Conservation (phyloP, 2,113 vertebrate species). For the Ochotona curzoniae region DNA sequence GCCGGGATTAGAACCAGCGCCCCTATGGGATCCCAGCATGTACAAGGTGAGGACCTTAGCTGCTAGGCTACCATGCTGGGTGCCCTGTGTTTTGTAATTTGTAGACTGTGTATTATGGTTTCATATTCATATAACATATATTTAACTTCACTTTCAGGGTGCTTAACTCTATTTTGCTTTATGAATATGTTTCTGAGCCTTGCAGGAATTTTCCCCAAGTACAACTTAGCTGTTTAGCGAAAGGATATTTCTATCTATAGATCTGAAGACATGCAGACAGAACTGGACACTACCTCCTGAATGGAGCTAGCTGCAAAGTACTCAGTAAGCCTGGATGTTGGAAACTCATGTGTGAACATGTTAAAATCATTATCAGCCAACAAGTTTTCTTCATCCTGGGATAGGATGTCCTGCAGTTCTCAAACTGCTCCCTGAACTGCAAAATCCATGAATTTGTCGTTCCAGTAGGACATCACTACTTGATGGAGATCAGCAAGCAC, state of each 20-base stretch:
- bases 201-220: neutral
- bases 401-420: neutral
- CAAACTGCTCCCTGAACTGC: neutral
- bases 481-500: neutral
- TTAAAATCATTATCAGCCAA: neutral
- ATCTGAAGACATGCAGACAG: neutral
- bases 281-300: neutral
- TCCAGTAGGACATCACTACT: neutral
- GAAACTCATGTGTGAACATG: constrained; percentile 4
- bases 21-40: no score
- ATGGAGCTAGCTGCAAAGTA: neutral
- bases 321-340: neutral
- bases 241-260: neutral
- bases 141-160: constrained; percentile 46
- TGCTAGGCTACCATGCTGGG: no score
- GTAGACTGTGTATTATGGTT: neutral
- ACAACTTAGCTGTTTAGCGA: neutral
- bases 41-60: no score
- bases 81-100: no score
- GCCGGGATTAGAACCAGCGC: no score
- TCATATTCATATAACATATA: neutral
- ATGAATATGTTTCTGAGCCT: neutral
- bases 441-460: neutral
- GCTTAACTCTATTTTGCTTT: constrained; percentile 21
- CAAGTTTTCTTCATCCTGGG: neutral